Evolutionary conservation across 2,113 vertebrate species (phyloP).

Genomic region (Pitta sordida): DNA sequence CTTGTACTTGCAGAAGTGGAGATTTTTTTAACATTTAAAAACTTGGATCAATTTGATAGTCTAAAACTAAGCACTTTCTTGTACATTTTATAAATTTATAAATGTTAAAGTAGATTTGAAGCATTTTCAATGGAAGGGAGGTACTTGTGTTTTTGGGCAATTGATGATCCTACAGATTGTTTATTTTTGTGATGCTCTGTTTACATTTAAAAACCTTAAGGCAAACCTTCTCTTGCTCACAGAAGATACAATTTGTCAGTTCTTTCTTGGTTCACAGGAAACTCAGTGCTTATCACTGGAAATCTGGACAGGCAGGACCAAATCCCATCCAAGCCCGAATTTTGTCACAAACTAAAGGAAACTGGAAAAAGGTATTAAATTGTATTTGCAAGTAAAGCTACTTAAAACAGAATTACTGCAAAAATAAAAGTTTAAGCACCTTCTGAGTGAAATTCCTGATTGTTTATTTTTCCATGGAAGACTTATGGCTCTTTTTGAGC

Average conservation of each 20-base stretch:
- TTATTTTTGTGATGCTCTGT: background rate
- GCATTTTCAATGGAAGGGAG: background rate
- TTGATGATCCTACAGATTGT: background rate
- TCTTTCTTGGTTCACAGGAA: slow-evolving; percentile 62
- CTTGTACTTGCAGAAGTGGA: background rate
- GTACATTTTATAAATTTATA: background rate
- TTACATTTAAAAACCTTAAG: background rate
- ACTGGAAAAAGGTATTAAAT: slow-evolving; percentile 77
- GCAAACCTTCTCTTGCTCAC: background rate
- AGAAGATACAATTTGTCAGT: background rate
- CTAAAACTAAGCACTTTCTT: background rate
- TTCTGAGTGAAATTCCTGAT: no score
- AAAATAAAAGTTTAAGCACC: background rate
- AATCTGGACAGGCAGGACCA: slow-evolving; percentile 71
- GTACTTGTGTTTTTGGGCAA: background rate
- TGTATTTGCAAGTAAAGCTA: background rate
- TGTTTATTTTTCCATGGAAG: no score
- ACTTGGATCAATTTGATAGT: background rate
- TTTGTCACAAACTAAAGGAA: slow-evolving; percentile 68
- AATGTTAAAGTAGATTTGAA: background rate
- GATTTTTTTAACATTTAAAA: background rate
- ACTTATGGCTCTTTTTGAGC: no score
- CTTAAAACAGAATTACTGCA: background rate
- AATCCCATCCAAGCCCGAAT: slow-evolving; percentile 35
- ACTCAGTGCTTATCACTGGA: slow-evolving; percentile 78